Percentiles rank a stretch among this genome's conserved stretches.
Evolutionary conservation across 1,140 invertebrate species (phyloP).

Genomic region (Drosophila trapezifrons): DNA sequence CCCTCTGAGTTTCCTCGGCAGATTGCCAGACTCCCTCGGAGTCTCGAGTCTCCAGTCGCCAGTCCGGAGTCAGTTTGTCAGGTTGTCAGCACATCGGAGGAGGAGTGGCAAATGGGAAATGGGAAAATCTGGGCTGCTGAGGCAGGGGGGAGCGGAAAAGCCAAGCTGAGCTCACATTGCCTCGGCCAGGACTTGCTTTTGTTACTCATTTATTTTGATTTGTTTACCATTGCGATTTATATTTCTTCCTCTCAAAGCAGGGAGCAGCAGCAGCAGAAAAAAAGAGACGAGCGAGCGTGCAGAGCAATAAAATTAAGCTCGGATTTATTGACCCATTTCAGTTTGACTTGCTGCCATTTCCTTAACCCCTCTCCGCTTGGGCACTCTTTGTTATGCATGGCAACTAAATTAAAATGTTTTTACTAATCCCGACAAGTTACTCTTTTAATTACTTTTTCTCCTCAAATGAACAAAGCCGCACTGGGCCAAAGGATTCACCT

Average conservation of each 20-base stretch:
- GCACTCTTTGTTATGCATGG: constrained; percentile 55
- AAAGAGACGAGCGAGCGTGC: constrained; percentile 52
- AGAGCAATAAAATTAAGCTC: constrained; percentile 81
- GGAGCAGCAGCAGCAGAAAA: background rate
- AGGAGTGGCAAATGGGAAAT: constrained; percentile 7
- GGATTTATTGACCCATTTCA: constrained; percentile 82
- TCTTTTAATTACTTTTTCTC: constrained; percentile 81
- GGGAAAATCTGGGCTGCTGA: constrained; percentile 10
- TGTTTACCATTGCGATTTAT: constrained; percentile 83
- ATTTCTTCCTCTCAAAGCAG: constrained; percentile 65
- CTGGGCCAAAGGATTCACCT: constrained; percentile 26
- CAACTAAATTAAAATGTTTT: constrained; percentile 81
- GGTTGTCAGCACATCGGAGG: constrained; percentile 70
- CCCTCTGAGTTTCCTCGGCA: constrained; percentile 45
- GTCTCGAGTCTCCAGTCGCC: constrained; percentile 33
- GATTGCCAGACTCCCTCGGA: constrained; percentile 43
- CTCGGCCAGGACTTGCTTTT: constrained; percentile 56
- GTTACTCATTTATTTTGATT: constrained; percentile 83
- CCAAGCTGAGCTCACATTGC: constrained; percentile 30
- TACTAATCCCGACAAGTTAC: constrained; percentile 81
- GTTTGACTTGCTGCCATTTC: constrained; percentile 66
- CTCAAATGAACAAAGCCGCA: constrained; percentile 67
- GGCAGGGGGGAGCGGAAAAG: background rate
- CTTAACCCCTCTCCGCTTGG: constrained; percentile 1
- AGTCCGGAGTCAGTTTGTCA: constrained; percentile 67